Percentiles rank a stretch among this genome's conserved stretches.
Conservation (phyloP, 1,140 invertebrate genomes). For the Ylistrum balloti region DNA sequence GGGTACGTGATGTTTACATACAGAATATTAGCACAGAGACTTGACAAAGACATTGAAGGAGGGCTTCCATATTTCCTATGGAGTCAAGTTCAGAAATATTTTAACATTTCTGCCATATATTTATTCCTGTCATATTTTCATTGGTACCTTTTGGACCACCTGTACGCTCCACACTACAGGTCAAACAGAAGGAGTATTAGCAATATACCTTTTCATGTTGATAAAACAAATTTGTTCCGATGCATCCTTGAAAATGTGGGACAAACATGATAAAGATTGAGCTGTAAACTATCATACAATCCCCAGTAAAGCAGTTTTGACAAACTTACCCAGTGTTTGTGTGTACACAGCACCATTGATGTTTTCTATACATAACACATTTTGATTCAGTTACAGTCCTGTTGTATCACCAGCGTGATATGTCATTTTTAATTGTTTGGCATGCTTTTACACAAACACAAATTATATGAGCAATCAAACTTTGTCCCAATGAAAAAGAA, state of each 20-base stretch:
- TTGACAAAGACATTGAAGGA: neutral
- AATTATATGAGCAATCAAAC: neutral
- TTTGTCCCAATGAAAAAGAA: neutral
- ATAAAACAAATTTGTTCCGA: too few species aligned
- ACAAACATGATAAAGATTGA: neutral
- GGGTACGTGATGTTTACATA: neutral
- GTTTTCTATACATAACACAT: neutral
- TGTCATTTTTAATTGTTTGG: neutral
- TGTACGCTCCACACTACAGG: neutral
- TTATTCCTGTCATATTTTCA: neutral
- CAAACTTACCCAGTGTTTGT: neutral
- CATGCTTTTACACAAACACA: neutral
- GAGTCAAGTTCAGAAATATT: neutral
- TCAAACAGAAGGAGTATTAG: neutral
- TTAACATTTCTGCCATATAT: neutral
- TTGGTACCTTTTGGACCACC: neutral
- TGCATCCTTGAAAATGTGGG: too few species aligned
- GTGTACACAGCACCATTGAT: neutral
- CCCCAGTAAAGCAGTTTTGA: neutral
- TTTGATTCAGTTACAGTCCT: too few species aligned
- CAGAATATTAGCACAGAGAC: neutral
- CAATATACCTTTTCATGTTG: neutral
- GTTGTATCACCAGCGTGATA: neutral
- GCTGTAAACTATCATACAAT: neutral
- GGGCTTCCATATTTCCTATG: neutral